Conservation (phyloP, 2,797 vertebrate genomes). For the Ispidina picta region DNA sequence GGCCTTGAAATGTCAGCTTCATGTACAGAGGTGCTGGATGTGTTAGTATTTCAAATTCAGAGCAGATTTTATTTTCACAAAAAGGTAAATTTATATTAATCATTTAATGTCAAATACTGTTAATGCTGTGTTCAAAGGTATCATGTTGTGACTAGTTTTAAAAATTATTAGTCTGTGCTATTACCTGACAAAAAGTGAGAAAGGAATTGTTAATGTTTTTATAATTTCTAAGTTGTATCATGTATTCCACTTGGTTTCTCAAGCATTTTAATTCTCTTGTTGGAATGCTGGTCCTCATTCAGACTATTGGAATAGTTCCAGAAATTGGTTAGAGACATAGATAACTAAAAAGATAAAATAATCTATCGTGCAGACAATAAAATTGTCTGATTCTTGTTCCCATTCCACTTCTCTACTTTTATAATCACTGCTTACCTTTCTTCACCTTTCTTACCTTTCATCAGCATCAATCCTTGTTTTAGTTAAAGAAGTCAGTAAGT, state of each 20-base stretch:
- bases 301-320: not conserved
- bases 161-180: not conserved
- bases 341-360: not conserved
- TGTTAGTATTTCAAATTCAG: not conserved
- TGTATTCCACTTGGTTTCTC: not conserved
- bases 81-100: not conserved
- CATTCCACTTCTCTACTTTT: not conserved
- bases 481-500: not conserved
- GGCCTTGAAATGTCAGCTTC: not conserved
- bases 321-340: not conserved
- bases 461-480: not conserved
- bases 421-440: not conserved
- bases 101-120: not conserved
- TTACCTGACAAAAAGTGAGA: not conserved
- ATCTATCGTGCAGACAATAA: not conserved
- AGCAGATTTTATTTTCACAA: not conserved
- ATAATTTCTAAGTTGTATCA: not conserved
- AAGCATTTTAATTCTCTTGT: not conserved
- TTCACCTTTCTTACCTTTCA: too few species aligned
- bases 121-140: not conserved
- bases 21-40: rapidly evolving
- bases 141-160: not conserved
- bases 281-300: not conserved
- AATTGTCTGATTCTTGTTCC: not conserved
- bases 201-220: not conserved